Evolutionary conservation across 2,113 vertebrate species (phyloP).

Genomic region (Plecotus auritus): DNA sequence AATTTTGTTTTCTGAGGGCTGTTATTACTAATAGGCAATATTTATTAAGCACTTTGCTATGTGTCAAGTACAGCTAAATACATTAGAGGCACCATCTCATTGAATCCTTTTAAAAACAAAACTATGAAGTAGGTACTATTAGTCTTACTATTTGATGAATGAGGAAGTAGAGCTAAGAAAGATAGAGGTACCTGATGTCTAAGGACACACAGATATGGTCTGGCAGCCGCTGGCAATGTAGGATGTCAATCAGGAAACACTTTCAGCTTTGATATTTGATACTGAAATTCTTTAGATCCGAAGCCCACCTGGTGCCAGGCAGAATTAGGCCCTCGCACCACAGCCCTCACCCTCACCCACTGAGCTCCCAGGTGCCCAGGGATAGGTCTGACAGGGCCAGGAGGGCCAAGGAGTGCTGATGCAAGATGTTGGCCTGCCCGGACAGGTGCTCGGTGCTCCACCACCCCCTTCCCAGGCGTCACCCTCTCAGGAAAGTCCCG

Average conservation of each 20-base stretch:
- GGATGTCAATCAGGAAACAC: neutral
- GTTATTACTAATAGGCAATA: neutral
- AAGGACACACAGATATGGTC: neutral
- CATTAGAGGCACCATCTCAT: neutral
- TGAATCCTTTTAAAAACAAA: conserved; percentile 10
- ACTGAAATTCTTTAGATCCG: neutral
- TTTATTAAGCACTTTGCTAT: neutral
- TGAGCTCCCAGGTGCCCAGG: neutral
- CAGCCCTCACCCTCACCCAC: neutral
- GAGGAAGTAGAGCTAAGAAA: neutral
- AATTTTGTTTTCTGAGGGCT: neutral
- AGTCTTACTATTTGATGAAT: neutral
- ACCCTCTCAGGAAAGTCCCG: neutral
- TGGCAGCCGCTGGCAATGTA: neutral
- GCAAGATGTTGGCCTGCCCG: neutral
- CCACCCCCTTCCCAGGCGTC: neutral
- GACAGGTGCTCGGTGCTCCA: accelerated
- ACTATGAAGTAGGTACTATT: neutral
- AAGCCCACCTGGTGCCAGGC: neutral
- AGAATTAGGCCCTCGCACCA: neutral
- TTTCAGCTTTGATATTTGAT: neutral
- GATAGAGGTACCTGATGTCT: neutral
- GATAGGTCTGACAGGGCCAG: neutral
- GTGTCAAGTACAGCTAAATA: neutral
- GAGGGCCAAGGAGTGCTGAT: neutral